Evolutionary conservation across 2,888 invertebrate species (phyloP).

Genomic region (Drosophila paramelanica): DNA sequence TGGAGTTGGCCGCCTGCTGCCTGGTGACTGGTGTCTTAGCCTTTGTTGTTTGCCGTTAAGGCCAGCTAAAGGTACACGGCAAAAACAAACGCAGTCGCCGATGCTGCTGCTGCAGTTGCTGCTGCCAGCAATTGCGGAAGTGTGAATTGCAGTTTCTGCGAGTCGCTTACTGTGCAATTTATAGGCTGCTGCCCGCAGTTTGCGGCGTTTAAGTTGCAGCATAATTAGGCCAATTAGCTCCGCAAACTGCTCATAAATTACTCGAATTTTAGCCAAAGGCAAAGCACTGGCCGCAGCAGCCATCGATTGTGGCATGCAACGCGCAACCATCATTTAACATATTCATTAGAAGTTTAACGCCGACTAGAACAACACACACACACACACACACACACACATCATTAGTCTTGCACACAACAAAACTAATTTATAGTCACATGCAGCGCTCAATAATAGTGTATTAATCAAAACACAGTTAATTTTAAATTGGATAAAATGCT

Average conservation of each 20-base stretch:
- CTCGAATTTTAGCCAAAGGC: constrained; percentile 59
- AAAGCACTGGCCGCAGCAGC: constrained; percentile 37
- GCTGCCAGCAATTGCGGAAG: constrained; percentile 61
- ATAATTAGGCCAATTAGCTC: constrained; percentile 76
- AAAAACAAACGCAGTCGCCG: constrained; percentile 47
- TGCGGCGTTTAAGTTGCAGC: constrained; percentile 46
- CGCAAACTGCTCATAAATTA: constrained; percentile 72
- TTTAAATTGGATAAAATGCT: constrained; percentile 68
- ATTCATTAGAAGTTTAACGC: constrained; percentile 66
- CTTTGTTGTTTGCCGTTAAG: constrained; percentile 76
- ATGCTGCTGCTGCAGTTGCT: constrained; percentile 5
- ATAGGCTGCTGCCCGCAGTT: constrained; percentile 38
- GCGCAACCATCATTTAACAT: constrained; percentile 52
- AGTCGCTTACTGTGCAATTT: constrained; percentile 43
- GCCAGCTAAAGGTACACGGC: constrained; percentile 33
- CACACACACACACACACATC: constrained; percentile 6
- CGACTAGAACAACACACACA: constrained; percentile 17
- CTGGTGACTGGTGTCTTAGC: constrained; percentile 15
- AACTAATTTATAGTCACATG: constrained; percentile 64
- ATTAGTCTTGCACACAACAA: constrained; percentile 1
- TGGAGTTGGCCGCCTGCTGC: constrained; percentile 39
- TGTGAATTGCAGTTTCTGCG: constrained; percentile 62
- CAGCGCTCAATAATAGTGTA: constrained; percentile 72
- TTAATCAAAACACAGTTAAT: constrained; percentile 79
- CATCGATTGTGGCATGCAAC: constrained; percentile 22